These are phyloP conservation scores for Halichondria panicea DNA, from an alignment of 37 sponge, comb jelly and placozoan species.

Conservation along the genomic window DNA sequence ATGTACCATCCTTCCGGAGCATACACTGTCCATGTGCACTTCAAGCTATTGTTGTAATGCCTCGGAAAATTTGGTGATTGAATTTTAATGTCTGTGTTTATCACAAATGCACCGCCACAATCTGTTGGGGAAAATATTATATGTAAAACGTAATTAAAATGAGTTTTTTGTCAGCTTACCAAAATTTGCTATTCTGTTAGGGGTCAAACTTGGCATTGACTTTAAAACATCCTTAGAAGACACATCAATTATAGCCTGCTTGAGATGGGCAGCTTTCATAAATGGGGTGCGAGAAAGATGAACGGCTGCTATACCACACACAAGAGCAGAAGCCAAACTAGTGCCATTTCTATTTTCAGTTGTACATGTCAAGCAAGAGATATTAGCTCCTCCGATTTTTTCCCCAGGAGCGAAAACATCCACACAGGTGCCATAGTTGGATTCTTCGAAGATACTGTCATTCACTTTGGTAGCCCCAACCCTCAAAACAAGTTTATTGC, in stretches of 20 bases:
- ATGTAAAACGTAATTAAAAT: no score
- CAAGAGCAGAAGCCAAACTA: constrained; percentile 60
- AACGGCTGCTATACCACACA: constrained; percentile 64
- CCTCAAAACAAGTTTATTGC: constrained; percentile 42
- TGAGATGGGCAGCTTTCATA: constrained; percentile 31
- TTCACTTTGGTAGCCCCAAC: constrained; percentile 51
- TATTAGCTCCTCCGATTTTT: constrained; percentile 49
- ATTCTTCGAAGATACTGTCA: constrained; percentile 38
- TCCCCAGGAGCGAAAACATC: constrained; percentile 77
- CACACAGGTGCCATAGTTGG: constrained; percentile 69
- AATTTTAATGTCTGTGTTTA: no score
- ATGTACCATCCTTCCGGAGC: background rate
- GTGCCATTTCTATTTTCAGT: constrained; percentile 54
- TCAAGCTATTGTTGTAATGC: constrained; percentile 26
- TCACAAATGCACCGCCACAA: no score
- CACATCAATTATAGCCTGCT: constrained; percentile 7
- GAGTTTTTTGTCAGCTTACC: no score
- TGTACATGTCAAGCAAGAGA: constrained; percentile 34
- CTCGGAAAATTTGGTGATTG: constrained; percentile 26
- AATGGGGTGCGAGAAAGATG: constrained; percentile 49
- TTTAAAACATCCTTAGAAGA: constrained; percentile 23
- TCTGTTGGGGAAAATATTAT: no score
- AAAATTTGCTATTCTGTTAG: no score
- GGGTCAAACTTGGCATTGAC: no score
- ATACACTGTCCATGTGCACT: constrained; percentile 42